A percentile compares a stretch with the other conserved stretches of the same genome.
phyloP scores from a whole-genome alignment of 2,888 invertebrate genomes.

The Anthoptus insignis region DNA sequence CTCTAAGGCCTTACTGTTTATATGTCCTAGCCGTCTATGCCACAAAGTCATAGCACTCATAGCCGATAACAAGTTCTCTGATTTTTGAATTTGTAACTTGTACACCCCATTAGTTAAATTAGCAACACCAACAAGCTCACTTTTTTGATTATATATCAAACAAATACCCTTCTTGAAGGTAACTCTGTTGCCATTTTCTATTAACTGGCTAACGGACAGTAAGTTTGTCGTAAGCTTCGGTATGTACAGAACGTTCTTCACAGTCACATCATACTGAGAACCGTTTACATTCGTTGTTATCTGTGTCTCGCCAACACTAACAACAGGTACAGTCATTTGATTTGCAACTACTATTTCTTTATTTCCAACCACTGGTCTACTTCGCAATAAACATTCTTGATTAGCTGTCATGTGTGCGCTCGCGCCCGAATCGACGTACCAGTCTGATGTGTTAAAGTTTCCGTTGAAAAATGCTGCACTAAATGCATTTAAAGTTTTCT shows the following conservation, averaged over 20 bases:
- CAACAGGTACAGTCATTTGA: too few species aligned
- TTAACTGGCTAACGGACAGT: neutral
- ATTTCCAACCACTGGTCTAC: neutral
- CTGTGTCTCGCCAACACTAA: neutral
- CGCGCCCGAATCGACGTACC: neutral
- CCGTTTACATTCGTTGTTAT: neutral
- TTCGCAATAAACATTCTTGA: neutral
- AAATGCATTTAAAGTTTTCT: neutral
- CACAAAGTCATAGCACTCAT: neutral
- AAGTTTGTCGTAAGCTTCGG: neutral
- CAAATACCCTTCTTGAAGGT: neutral
- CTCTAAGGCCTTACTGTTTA: too few species aligned
- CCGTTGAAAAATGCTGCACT: neutral
- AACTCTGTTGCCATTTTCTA: neutral
- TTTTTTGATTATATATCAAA: neutral
- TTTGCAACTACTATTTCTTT: too few species aligned
- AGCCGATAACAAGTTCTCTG: neutral
- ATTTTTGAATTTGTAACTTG: too few species aligned
- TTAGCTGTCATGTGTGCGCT: neutral
- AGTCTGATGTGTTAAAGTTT: neutral
- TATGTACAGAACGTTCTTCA: neutral
- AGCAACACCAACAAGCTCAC: neutral
- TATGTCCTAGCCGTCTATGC: neutral
- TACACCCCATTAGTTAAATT: neutral
- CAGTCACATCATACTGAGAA: neutral